phyloP scores from a whole-genome alignment of 2,888 invertebrate species.

The Polyommatus icarus region DNA sequence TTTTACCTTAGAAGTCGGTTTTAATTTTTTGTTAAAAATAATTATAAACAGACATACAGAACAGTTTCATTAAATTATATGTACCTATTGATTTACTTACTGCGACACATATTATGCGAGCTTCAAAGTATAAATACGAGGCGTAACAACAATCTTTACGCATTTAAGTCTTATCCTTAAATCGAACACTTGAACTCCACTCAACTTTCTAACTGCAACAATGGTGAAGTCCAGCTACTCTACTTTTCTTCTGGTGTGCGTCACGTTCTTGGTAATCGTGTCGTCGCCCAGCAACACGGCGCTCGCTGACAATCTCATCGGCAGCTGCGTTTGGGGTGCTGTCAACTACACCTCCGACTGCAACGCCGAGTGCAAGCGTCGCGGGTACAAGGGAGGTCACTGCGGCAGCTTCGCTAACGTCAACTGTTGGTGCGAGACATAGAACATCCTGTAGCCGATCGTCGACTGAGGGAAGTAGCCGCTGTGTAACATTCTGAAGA shows the following conservation, averaged over 20 bases:
- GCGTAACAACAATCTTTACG: not conserved
- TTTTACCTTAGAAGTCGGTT: no score
- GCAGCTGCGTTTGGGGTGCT: slow-evolving; percentile 50
- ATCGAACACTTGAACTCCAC: not conserved
- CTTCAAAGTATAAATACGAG: slow-evolving; percentile 1
- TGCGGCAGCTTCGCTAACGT: slow-evolving; percentile 32
- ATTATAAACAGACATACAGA: not conserved
- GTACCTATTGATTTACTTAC: not conserved
- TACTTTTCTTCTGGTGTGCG: slow-evolving; percentile 40
- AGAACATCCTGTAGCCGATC: not conserved
- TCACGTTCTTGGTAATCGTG: slow-evolving; percentile 46
- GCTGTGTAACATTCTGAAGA: not conserved
- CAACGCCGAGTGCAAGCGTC: slow-evolving; percentile 45
- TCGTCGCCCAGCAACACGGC: slow-evolving; percentile 45
- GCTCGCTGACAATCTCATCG: slow-evolving; percentile 44
- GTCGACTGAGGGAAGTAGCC: not conserved
- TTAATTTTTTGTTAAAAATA: no score
- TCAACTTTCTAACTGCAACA: not conserved
- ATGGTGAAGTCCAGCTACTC: slow-evolving; percentile 8
- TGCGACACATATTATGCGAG: not conserved
- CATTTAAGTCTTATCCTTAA: not conserved
- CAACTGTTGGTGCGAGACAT: slow-evolving; percentile 36
- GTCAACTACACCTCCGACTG: slow-evolving; percentile 49
- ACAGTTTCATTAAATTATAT: not conserved
- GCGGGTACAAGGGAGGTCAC: slow-evolving; percentile 32